Evolutionary conservation across 1,140 invertebrate genomes (phyloP).

Genomic region (Ectropis grisescens): DNA sequence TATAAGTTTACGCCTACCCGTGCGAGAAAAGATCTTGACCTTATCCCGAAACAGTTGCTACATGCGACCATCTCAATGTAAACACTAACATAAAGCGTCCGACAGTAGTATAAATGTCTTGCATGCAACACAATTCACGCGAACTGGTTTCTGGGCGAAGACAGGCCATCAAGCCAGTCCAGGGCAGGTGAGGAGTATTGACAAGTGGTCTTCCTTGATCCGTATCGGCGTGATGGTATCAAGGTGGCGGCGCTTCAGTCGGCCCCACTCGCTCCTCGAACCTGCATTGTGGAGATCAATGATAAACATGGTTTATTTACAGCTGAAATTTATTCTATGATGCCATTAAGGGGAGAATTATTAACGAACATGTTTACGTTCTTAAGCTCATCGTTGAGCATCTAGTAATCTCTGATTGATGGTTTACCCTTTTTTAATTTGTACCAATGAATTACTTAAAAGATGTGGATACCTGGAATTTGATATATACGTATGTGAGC

Average conservation of each 20-base stretch:
- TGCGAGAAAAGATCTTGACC: no score
- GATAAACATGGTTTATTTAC: constrained; percentile 65
- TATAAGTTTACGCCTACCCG: no score
- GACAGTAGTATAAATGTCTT: constrained; percentile 58
- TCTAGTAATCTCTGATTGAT: no score
- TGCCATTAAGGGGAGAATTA: constrained; percentile 50
- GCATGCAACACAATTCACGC: constrained; percentile 52
- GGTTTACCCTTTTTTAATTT: no score
- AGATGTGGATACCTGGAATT: no score
- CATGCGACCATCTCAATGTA: no score
- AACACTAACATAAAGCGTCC: no score
- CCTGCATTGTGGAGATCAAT: constrained; percentile 52
- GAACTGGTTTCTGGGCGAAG: constrained; percentile 45
- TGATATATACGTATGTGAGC: no score
- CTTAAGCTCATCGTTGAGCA: no score
- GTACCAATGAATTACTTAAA: no score
- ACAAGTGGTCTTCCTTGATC: constrained; percentile 68
- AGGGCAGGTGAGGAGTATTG: constrained; percentile 63
- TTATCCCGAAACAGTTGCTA: no score
- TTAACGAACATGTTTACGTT: constrained; percentile 46
- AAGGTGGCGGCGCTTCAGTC: constrained; percentile 54
- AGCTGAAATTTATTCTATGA: constrained; percentile 57
- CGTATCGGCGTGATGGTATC: constrained; percentile 65
- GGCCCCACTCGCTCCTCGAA: constrained; percentile 45
- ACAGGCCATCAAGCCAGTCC: constrained; percentile 44